Evolutionary conservation across 2,113 vertebrate genomes (phyloP), one percentile per base, ranked within the genome.

Genomic region (Hyperoodon ampullatus): DNA sequence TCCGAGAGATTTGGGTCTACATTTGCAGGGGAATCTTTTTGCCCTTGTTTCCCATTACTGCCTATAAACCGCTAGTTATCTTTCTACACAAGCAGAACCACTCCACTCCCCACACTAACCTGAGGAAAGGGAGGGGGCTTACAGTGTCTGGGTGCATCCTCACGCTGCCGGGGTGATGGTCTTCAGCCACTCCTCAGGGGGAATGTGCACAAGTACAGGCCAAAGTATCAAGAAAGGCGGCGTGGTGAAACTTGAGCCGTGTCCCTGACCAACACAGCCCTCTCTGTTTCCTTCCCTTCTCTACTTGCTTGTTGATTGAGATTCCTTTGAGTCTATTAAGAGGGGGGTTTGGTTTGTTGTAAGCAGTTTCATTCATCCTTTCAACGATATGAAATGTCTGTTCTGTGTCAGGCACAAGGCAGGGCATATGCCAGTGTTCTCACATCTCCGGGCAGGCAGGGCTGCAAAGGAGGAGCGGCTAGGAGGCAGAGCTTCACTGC

Each of bases 171-270:
- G 58, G 70, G 65, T 0, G 42, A 55, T 3, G n/a, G 68, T 30
- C 42, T 4, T 12, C 1, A 28, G 24, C 26, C 42, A 30, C 9
- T 28, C 14, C 61, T 55, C 26, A 33, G 65, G 23, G 88, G 39
- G 58, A 58, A 24, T 2, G 5, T 21, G 35, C 44, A 74, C 6
- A 8, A 8, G 2, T 0, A 3, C 4, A 4, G 19, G 61, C 68
- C 9, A 3, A 44, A 24, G 47, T 3, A 24, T 44, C 35, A 15
- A n/a, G 47, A 63, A 13, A 78, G 42, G 21, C 61, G 66, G 35
- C 0, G 0, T 2, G 53, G 39, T 0, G 1, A 13, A 39, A 11
- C 44, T 23, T 1, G 14, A 30, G 9, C 6, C 0, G 6, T 4
- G 9, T 1, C 50, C 15, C 44, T n/a, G 5, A 4, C 19, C 53